These are phyloP conservation scores for Drosophila tani DNA, from an alignment of 1,140 invertebrate genomes.

Conservation along the genomic window DNA sequence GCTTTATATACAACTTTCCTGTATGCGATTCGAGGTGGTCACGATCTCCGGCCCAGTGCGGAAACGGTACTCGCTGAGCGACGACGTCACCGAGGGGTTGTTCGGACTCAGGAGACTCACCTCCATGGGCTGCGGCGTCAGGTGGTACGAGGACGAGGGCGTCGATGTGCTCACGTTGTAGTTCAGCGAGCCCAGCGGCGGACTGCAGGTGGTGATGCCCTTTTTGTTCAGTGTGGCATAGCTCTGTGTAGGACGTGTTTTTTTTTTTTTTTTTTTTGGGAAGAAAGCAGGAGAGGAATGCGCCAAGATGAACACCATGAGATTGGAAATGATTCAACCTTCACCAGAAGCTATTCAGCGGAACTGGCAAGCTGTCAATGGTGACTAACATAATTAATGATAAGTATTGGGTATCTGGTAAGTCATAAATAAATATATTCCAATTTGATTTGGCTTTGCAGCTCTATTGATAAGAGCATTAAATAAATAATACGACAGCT, in stretches of 20 bases:
- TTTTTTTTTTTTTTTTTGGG: neutral
- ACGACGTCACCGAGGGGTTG: constrained; percentile 86
- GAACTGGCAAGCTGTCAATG: constrained; percentile 6
- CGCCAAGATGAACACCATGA: constrained; percentile 38
- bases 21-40: constrained; percentile 92
- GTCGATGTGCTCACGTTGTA: constrained; percentile 77
- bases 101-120: constrained; percentile 84
- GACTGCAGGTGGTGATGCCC: constrained; percentile 84
- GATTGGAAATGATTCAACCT: constrained; percentile 6
- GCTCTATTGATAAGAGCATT: neutral
- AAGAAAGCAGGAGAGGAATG: constrained; percentile 17
- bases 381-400: neutral
- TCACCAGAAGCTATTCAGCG: constrained; percentile 9
- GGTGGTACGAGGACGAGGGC: constrained; percentile 81
- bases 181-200: constrained; percentile 66
- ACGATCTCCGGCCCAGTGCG: constrained; percentile 92
- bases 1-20: constrained; percentile 94
- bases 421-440: neutral
- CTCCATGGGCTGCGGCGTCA: constrained; percentile 84
- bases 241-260: constrained; percentile 55
- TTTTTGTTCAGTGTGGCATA: constrained; percentile 85
- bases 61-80: constrained; percentile 87
- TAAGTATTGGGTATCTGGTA: neutral
- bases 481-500: neutral
- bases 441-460: neutral